Evolutionary conservation across 1,140 invertebrate genomes (phyloP).

Genomic region (Latrodectus geometricus): DNA sequence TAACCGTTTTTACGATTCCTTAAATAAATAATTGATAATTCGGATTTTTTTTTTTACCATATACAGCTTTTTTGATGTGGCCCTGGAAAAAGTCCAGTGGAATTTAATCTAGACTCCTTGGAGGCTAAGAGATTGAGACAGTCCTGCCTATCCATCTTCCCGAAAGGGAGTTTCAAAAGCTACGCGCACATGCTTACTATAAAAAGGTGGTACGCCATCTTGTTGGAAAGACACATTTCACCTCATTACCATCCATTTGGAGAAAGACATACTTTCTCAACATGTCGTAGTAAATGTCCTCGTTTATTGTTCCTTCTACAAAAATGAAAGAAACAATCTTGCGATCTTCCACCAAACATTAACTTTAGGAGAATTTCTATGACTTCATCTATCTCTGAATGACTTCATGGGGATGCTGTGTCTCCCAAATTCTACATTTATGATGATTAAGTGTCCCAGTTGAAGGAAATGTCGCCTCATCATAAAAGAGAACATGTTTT

Average conservation of each 20-base stretch:
- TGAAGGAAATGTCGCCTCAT: slow-evolving; percentile 37
- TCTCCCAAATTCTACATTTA: slow-evolving; percentile 34
- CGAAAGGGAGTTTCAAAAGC: too few relatives aligned
- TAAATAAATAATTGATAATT: background rate
- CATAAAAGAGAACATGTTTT: background rate
- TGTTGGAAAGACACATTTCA: too few relatives aligned
- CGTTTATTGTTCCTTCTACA: too few relatives aligned
- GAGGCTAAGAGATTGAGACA: slow-evolving; percentile 45
- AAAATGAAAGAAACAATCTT: slow-evolving; percentile 24
- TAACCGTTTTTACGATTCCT: background rate
- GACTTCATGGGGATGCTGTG: slow-evolving; percentile 7
- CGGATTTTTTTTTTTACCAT: background rate
- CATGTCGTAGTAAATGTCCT: too few relatives aligned
- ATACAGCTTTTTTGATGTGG: slow-evolving; percentile 21
- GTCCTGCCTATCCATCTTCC: too few relatives aligned
- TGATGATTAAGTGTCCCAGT: slow-evolving; percentile 29
- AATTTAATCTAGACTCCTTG: slow-evolving; percentile 52
- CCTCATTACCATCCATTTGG: too few relatives aligned
- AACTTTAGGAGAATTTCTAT: slow-evolving; percentile 46
- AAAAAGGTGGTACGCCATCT: too few relatives aligned
- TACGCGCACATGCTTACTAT: too few relatives aligned
- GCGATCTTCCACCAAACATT: background rate
- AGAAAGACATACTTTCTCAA: too few relatives aligned
- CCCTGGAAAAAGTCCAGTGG: slow-evolving; percentile 63
- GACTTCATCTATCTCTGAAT: slow-evolving; percentile 6